Evolutionary conservation across 2,113 vertebrate species (phyloP), one percentile per base, ranked within the genome.

Genomic region (Paratilapia polleni): DNA sequence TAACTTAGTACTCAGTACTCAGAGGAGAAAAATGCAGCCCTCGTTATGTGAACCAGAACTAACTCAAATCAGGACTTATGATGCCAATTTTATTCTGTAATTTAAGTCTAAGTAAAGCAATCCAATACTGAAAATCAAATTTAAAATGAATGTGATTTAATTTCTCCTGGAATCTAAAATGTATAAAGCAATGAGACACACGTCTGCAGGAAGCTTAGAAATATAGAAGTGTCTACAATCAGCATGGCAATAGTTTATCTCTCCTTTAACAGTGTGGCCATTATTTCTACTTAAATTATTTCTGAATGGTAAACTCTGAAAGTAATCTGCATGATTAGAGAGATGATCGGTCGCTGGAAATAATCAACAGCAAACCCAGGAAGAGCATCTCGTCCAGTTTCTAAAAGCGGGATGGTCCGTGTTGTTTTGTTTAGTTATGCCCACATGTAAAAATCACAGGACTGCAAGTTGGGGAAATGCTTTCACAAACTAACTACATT

Each of bases 291-390:
- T 12, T 52, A 20, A 2, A 73, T 73, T 31, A 61, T 56, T 47
- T 36, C 73, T 61, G 14, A 68, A 60, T 17, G 22, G 11, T 47
- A 17, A 77, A 49, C 31, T 49, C n/a, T 12, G 0, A 77, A 63
- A n/a, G 20, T 34, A 28, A 77, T 57, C 36, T 26, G 15, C 28
- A 77, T 17, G 62, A 24, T 4, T n/a, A n/a, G n/a, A 77, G 28
- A 73, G 49, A 81, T 31, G 34, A 76, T 81, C 7, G 17, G 52
- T 85, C 5, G 56, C 31, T 68, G 41, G 1, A 82, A 79, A 70
- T 52, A 49, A 70, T 19, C 43, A 64, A 61, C 17, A 76, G 20
- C 58, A 64, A 34, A 43, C 2, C 77, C 6, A 9, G 84, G 14
- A 66, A 6, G 17, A 70, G 49, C 62, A 49, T 52, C 12, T 64